Evolutionary conservation across 2,797 vertebrate species (phyloP).

Genomic region (Gephyroberyx darwinii): DNA sequence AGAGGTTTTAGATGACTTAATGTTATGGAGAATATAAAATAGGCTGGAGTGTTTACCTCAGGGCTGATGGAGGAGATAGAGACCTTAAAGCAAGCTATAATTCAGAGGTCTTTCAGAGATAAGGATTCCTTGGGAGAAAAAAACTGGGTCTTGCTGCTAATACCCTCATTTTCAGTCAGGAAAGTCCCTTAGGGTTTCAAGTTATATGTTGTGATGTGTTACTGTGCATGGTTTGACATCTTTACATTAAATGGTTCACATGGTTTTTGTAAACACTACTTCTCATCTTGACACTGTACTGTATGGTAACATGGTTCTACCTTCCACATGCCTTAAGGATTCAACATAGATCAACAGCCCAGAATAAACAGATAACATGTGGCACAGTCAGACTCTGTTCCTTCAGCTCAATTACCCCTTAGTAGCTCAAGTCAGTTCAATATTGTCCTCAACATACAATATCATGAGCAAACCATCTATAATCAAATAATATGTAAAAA

Average conservation of each 20-base stretch:
- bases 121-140: slow-evolving; percentile 18
- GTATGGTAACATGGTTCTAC: slow-evolving; percentile 11
- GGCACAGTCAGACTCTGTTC: background rate
- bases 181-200: slow-evolving; percentile 18
- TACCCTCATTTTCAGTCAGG: background rate
- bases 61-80: slow-evolving; percentile 33
- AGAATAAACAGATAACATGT: background rate
- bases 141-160: background rate
- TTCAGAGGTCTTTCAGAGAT: slow-evolving; percentile 34
- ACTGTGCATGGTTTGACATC: background rate
- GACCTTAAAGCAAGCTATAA: slow-evolving; percentile 33
- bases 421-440: too few species aligned
- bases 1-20: slow-evolving; percentile 50
- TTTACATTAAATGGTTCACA: background rate
- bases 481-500: too few species aligned
- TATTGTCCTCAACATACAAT: too few species aligned
- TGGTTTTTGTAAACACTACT: background rate
- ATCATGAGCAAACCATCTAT: too few species aligned
- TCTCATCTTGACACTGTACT: background rate
- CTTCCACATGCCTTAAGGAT: slow-evolving; percentile 17
- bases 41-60: slow-evolving; percentile 30
- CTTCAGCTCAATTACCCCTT: too few species aligned
- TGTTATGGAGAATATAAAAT: slow-evolving; percentile 49
- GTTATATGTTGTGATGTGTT: slow-evolving; percentile 30
- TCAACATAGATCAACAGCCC: background rate